Conservation (phyloP, 2,888 invertebrate species). For the Autographa gamma region DNA sequence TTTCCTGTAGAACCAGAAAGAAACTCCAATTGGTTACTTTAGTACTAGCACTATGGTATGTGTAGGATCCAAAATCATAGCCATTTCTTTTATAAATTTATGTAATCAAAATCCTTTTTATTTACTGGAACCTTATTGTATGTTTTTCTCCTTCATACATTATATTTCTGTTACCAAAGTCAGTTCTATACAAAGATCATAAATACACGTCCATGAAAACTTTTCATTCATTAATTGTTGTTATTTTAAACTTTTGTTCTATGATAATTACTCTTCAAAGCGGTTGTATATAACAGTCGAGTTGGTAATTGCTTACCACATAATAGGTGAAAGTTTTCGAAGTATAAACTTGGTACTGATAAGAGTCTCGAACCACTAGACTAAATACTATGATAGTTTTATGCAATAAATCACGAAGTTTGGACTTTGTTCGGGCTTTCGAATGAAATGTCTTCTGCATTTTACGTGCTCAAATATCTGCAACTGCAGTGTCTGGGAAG, state of each 20-base stretch:
- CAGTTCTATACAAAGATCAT: too few species aligned
- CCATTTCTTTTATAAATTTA: too few species aligned
- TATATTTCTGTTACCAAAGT: too few species aligned
- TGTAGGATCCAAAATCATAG: too few species aligned
- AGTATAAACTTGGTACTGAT: slow-evolving; percentile 71
- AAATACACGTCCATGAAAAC: neutral
- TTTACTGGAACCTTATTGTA: too few species aligned
- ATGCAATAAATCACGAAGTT: slow-evolving; percentile 80
- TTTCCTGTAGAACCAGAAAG: too few species aligned
- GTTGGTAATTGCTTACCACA: slow-evolving; percentile 66
- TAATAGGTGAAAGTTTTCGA: slow-evolving; percentile 64
- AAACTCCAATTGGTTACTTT: too few species aligned
- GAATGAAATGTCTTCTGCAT: slow-evolving; percentile 57
- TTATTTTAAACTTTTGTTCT: slow-evolving; percentile 24
- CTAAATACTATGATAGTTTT: slow-evolving; percentile 80
- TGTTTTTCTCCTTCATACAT: too few species aligned
- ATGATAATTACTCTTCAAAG: slow-evolving; percentile 46
- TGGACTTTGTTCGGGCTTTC: slow-evolving; percentile 62
- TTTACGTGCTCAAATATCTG: slow-evolving; percentile 51
- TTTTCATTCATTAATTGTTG: slow-evolving; percentile 13
- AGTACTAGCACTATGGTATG: too few species aligned
- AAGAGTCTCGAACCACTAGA: slow-evolving; percentile 74
- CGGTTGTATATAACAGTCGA: slow-evolving; percentile 57
- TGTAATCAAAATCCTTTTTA: too few species aligned
- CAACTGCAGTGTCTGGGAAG: slow-evolving; percentile 45